Percentiles rank a stretch among this genome's conserved stretches.
Conservation (phyloP, 2,113 vertebrate species). For the Sitta europaea region DNA sequence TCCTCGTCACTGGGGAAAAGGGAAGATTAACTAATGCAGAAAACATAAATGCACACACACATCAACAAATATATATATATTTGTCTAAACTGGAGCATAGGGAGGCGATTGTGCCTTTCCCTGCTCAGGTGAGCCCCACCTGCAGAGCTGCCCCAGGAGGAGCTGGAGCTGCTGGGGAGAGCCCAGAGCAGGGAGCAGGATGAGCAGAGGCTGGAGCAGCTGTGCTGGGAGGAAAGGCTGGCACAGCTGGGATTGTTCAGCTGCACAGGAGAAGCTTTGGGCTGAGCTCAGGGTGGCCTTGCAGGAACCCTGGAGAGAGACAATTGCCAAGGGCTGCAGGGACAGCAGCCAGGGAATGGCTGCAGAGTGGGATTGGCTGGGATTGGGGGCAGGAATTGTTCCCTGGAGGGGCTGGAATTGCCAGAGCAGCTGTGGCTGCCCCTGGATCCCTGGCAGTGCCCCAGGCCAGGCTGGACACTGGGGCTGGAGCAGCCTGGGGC, state of each 20-base stretch:
- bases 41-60: neutral
- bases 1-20: neutral
- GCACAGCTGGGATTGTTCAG: neutral
- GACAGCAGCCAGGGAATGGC: neutral
- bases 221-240: neutral
- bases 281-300: neutral
- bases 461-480: neutral
- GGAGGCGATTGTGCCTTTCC: rapidly evolving
- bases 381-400: neutral
- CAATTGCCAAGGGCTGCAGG: rapidly evolving
- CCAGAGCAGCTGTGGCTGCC: neutral
- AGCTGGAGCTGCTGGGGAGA: neutral
- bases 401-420: too few species aligned
- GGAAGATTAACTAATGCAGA: neutral
- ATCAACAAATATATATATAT: neutral
- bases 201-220: neutral
- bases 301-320: neutral
- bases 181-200: neutral
- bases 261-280: neutral
- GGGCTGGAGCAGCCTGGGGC: neutral
- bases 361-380: neutral
- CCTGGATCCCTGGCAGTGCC: neutral
- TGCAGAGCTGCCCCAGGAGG: neutral
- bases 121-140: neutral
- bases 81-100: neutral